Conservation (phyloP, 2,797 vertebrate species). For the Acanthis flammea region DNA sequence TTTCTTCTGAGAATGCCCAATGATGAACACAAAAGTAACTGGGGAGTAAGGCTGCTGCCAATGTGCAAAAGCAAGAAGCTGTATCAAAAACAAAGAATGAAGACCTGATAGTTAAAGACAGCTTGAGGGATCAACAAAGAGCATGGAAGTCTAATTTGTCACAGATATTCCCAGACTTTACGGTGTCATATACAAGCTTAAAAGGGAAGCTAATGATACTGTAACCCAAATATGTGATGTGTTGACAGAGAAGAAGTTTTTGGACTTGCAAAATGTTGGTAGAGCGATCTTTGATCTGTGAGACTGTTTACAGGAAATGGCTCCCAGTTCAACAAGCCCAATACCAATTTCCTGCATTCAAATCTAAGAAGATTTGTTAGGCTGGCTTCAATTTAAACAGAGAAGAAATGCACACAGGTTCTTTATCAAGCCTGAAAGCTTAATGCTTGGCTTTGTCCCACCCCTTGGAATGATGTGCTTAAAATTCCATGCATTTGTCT, state of each 20-base stretch:
- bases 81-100: slow-evolving; percentile 14
- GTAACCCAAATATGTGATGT: slow-evolving; percentile 52
- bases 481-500: neutral
- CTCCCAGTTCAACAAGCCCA: slow-evolving; percentile 50
- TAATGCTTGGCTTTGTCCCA: neutral
- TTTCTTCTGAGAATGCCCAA: neutral
- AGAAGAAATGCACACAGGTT: neutral
- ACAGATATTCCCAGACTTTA: slow-evolving; percentile 39
- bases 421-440: slow-evolving; percentile 1
- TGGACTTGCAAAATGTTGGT: slow-evolving; percentile 48
- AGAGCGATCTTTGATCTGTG: slow-evolving; percentile 59
- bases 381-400: slow-evolving; percentile 22
- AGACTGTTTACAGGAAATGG: slow-evolving; percentile 52
- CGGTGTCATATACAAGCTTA: slow-evolving; percentile 38
- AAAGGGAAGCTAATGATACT: slow-evolving; percentile 48
- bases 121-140: slow-evolving; percentile 29
- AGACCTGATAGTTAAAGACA: slow-evolving; percentile 5
- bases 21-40: neutral
- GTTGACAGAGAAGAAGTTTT: slow-evolving; percentile 56
- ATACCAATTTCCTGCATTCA: slow-evolving; percentile 45
- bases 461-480: neutral
- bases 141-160: slow-evolving; percentile 1
- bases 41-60: neutral
- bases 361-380: slow-evolving; percentile 6
- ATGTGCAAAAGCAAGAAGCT: neutral